These are phyloP conservation scores for Ochropleura leucogaster DNA, from an alignment of 2,888 invertebrate genomes.

Conservation along the genomic window DNA sequence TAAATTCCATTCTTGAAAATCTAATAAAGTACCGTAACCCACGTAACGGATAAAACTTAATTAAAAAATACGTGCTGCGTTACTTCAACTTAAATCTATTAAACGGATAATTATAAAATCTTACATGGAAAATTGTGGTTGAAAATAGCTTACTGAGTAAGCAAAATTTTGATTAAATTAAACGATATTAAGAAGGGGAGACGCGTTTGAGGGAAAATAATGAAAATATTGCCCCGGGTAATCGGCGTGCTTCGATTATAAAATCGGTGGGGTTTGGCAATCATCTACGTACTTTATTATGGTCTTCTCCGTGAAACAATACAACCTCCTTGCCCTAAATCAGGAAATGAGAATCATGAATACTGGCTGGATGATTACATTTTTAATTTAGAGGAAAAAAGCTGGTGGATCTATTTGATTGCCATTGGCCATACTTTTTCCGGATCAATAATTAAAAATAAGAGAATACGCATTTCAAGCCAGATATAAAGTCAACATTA, in stretches of 20 bases:
- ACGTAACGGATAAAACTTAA: slow-evolving; percentile 28
- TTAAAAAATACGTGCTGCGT: slow-evolving; percentile 58
- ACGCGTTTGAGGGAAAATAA: slow-evolving; percentile 83
- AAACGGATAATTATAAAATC: slow-evolving; percentile 80
- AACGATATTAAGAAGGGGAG: slow-evolving; percentile 86
- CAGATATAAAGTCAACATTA: not conserved
- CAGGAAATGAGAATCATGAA: slow-evolving; percentile 9
- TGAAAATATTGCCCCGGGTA: slow-evolving; percentile 84
- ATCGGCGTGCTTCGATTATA: slow-evolving; percentile 73
- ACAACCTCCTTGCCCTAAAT: slow-evolving; percentile 30
- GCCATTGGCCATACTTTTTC: too few species aligned
- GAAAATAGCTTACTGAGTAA: slow-evolving; percentile 78
- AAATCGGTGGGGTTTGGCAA: slow-evolving; percentile 56
- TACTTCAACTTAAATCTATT: slow-evolving; percentile 67
- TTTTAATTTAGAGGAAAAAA: not conserved
- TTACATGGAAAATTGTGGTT: slow-evolving; percentile 80
- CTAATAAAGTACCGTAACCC: slow-evolving; percentile 6
- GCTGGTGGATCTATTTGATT: not conserved
- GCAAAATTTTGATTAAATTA: slow-evolving; percentile 88
- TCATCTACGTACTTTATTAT: slow-evolving; percentile 39
- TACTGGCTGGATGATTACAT: not conserved
- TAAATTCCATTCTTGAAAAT: slow-evolving; percentile 4
- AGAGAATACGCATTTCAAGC: too few species aligned
- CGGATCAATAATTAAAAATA: too few species aligned
- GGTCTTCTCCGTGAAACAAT: slow-evolving; percentile 26